phyloP scores from a whole-genome alignment of 2,113 vertebrate genomes.

The Dissostichus mawsoni region DNA sequence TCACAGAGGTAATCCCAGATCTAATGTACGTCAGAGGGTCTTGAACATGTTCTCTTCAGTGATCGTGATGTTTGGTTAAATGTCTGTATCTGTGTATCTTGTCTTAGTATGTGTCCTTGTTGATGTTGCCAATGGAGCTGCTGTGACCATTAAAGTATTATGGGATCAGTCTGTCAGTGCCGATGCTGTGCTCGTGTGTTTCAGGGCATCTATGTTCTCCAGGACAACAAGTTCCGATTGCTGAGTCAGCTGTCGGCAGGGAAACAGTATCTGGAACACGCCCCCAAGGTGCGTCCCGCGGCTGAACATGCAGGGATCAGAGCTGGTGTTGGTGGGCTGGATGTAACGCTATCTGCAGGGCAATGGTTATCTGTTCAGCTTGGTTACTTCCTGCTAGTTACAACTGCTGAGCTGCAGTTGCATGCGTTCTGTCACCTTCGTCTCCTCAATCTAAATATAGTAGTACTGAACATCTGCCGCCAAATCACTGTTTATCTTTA shows the following conservation, averaged over 20 bases:
- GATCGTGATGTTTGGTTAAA: too few relatives aligned
- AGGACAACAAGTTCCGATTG: slow-evolving; percentile 95
- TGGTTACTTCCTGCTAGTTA: neutral
- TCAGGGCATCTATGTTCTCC: slow-evolving; percentile 96
- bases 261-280: slow-evolving; percentile 95
- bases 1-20: too few relatives aligned
- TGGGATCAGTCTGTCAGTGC: neutral
- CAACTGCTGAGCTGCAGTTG: too few relatives aligned
- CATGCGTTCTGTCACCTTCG: too few relatives aligned
- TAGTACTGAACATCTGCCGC: too few relatives aligned
- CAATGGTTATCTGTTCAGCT: neutral
- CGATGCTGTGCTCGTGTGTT: slow-evolving; percentile 42
- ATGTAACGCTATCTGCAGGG: neutral
- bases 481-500: neutral
- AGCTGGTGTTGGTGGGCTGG: neutral
- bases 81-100: too few relatives aligned
- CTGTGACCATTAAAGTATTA: too few relatives aligned
- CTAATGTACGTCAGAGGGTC: too few relatives aligned
- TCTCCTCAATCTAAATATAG: neutral
- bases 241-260: slow-evolving; percentile 93
- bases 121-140: too few relatives aligned
- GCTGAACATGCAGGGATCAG: neutral
- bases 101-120: too few relatives aligned
- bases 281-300: slow-evolving; percentile 88
- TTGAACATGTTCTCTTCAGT: too few relatives aligned